Conservation (phyloP, 2,797 vertebrate genomes). For the Sebastes nivosus region DNA sequence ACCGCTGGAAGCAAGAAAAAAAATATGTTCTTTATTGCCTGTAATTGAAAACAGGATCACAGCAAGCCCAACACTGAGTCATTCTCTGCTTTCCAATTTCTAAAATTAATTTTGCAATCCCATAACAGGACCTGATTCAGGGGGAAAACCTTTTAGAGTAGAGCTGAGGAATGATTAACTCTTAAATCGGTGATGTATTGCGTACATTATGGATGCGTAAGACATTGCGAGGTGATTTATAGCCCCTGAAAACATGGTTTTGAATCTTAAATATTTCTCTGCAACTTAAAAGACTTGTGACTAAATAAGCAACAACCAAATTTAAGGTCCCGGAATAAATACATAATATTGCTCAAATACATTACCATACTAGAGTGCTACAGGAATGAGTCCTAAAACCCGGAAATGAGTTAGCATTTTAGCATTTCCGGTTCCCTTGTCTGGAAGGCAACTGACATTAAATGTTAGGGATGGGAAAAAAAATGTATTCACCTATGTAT, state of each 20-base stretch:
- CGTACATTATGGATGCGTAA: not conserved
- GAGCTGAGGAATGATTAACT: not conserved
- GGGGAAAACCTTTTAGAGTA: conserved; percentile 11
- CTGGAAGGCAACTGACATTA: too few species aligned
- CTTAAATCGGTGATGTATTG: not conserved
- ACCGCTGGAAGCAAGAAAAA: conserved; percentile 39
- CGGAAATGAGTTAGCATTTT: too few species aligned
- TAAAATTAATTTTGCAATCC: conserved; percentile 47
- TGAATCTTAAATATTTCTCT: not conserved
- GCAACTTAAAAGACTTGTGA: not conserved
- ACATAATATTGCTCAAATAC: not conserved
- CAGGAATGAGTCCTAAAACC: too few species aligned
- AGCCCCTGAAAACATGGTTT: not conserved
- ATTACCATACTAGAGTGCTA: not conserved
- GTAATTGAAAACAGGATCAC: conserved; percentile 81
- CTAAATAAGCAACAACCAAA: not conserved
- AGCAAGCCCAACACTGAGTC: conserved; percentile 51
- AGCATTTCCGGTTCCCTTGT: too few species aligned
- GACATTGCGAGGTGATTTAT: not conserved
- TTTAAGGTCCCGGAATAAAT: not conserved
- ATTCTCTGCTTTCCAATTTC: conserved; percentile 39
- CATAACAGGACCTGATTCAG: conserved; percentile 1
- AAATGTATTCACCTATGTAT: too few species aligned
- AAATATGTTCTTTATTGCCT: conserved; percentile 37
- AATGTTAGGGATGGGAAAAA: too few species aligned